phyloP scores from a whole-genome alignment of 2,797 vertebrate genomes.

The Chloroceryle inda region DNA sequence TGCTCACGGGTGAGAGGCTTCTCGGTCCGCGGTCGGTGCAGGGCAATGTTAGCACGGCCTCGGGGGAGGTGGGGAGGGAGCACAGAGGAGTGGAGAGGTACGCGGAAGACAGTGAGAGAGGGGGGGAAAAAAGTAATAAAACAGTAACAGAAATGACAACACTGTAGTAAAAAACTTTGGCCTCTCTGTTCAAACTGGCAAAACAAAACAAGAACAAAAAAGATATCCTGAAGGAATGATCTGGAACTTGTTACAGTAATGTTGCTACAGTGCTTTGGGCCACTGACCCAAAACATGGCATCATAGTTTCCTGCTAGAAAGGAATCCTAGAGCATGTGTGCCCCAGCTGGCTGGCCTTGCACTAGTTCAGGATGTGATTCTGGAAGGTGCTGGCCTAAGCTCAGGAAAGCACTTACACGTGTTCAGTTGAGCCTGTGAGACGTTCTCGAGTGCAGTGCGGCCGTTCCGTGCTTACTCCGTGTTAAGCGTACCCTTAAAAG shows the following conservation, averaged over 20 bases:
- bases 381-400: constrained; percentile 7
- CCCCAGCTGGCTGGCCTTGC: background rate
- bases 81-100: background rate
- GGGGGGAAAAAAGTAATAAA: background rate
- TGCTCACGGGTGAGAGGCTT: background rate
- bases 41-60: background rate
- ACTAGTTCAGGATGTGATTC: background rate
- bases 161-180: constrained; percentile 52
- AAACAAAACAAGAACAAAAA: constrained; percentile 27
- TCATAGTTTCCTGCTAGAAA: background rate
- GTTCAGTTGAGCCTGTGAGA: background rate
- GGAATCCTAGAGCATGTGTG: background rate
- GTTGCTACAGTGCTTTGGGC: constrained; percentile 22
- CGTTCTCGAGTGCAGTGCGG: background rate
- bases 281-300: background rate
- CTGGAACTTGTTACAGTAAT: background rate
- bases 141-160: background rate
- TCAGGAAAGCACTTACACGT: constrained; percentile 30
- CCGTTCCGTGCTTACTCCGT: background rate
- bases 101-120: background rate
- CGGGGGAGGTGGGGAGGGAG: background rate
- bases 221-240: constrained; percentile 6
- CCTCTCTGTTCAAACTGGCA: constrained; percentile 21
- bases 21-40: fast-evolving
- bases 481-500: background rate